These are phyloP conservation scores for Alcedo quadribrachys DNA, from an alignment of 2,797 vertebrate genomes.

Conservation along the genomic window DNA sequence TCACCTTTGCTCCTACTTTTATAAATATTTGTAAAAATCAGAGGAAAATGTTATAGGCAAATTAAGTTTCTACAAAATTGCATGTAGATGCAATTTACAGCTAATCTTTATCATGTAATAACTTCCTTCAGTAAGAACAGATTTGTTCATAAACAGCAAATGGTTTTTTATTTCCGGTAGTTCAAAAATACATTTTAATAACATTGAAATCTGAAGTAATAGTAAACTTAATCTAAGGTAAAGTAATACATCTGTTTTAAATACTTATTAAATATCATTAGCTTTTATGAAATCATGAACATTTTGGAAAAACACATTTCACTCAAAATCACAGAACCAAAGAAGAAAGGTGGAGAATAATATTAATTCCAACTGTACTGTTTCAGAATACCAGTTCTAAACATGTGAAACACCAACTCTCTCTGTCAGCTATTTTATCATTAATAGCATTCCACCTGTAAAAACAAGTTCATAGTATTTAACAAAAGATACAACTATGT, in stretches of 20 bases:
- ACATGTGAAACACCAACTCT: not conserved
- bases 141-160: not conserved
- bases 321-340: not conserved
- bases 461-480: not conserved
- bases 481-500: not conserved
- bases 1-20: not conserved
- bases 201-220: not conserved
- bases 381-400: not conserved
- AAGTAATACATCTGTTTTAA: not conserved
- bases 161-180: not conserved
- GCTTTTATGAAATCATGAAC: not conserved
- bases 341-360: not conserved
- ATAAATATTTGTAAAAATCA: not conserved
- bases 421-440: not conserved
- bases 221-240: not conserved
- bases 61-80: not conserved
- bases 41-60: not conserved
- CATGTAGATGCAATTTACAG: not conserved
- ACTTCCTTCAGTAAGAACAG: not conserved
- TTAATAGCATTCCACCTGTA: not conserved
- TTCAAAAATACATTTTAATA: not conserved
- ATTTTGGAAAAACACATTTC: not conserved
- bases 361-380: not conserved
- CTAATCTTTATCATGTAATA: not conserved
- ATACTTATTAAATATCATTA: not conserved